These are phyloP conservation scores for Lydus trimaculatus DNA, from an alignment of 2,888 invertebrate genomes.

Conservation along the genomic window DNA sequence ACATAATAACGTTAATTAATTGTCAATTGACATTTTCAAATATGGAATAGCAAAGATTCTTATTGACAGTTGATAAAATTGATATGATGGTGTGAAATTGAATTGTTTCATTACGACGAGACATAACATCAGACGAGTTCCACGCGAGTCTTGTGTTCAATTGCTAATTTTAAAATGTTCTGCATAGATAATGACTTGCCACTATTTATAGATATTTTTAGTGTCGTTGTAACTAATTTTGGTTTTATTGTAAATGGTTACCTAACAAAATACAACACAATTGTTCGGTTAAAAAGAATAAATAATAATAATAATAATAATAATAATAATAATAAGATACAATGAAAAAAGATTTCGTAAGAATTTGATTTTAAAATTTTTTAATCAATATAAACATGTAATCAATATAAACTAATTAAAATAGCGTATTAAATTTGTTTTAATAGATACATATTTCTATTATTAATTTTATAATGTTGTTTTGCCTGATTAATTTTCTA, in stretches of 20 bases:
- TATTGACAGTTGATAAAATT: constrained; percentile 4
- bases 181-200: constrained; percentile 48
- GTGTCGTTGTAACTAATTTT: constrained; percentile 38
- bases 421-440: neutral
- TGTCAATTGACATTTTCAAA: neutral
- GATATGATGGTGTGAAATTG: constrained; percentile 15
- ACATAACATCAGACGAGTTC: constrained; percentile 47
- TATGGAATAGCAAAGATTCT: neutral
- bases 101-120: constrained; percentile 26
- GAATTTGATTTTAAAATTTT: neutral
- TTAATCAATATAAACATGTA: neutral
- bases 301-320: too few species aligned
- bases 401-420: neutral
- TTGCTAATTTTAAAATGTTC: constrained; percentile 52
- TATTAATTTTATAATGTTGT: neutral
- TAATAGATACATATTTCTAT: neutral
- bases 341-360: neutral
- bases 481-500: neutral
- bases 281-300: too few species aligned
- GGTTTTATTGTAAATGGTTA: constrained; percentile 37
- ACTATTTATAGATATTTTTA: constrained; percentile 50
- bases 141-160: constrained; percentile 44
- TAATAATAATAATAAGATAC: constrained; percentile 13
- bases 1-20: neutral
- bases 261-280: constrained; percentile 44